Evolutionary conservation across 2,113 vertebrate genomes (phyloP), one percentile per base, ranked within the genome.

Genomic region (Dermatemys mawii): DNA sequence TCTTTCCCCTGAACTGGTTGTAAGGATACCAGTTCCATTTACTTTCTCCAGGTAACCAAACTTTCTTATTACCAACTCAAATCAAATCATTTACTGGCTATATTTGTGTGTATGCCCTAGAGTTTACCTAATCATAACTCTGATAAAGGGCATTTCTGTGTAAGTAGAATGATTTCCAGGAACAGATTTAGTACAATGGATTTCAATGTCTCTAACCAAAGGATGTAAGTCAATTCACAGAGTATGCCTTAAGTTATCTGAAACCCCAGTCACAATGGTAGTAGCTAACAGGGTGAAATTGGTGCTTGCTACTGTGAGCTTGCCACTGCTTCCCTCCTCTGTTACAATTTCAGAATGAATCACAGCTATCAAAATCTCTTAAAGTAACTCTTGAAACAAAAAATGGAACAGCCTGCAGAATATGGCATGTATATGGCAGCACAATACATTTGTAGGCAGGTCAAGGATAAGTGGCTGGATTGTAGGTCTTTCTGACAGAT

Each of bases 371-470:
- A 83, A 91, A 89, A 50, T 38, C 1, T 9, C 3, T 76, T 55
- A 75, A 2, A 6, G 6, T 46, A 78, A 85, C 16, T 80, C 73
- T 26, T 89, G 46, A 90, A 92, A 22, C 12, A 93, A 79, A 70
- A 88, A 80, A 1, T 29, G 17, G 90, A 22, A 89, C 84, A 90
- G 3, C n/a, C 92, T 50, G n/a, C 14, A 78, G 29, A n/a, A n/a
- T n/a, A n/a, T n/a, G n/a, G n/a, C n/a, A n/a, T n/a, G n/a, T n/a
- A 21, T 1, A 8, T 2, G 27, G 13, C 35, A 78, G 57, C 0
- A 0, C 35, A 78, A 17, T 17, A 53, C 16, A 60, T 7, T 53
- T 14, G 46, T 38, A 70, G 79, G 19, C 19, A 80, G 22, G 48
- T 2, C 12, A 83, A 16, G 13, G 90, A 80, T 63, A 73, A 0